These are phyloP conservation scores for Lycophotia porphyrea DNA, from an alignment of 2,888 invertebrate genomes.

Conservation along the genomic window DNA sequence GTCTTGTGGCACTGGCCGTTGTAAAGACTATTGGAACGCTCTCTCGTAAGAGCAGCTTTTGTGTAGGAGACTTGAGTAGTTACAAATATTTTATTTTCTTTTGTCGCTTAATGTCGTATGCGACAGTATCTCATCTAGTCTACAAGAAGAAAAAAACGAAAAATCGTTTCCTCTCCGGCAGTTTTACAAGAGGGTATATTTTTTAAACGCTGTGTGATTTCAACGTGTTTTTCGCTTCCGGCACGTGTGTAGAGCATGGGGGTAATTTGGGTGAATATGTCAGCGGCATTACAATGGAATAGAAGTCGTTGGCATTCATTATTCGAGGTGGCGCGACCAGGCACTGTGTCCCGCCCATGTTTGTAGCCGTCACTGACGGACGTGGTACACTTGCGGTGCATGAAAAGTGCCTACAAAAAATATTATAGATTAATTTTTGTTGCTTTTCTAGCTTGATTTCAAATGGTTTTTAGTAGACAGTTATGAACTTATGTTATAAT, in stretches of 20 bases:
- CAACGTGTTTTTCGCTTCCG: slow-evolving; percentile 51
- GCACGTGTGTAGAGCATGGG: slow-evolving; percentile 55
- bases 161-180: slow-evolving; percentile 43
- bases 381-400: slow-evolving; percentile 66
- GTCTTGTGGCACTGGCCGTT: slow-evolving; percentile 62
- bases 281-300: slow-evolving; percentile 72
- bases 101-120: slow-evolving; percentile 72
- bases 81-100: slow-evolving; percentile 75
- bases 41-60: slow-evolving; percentile 68
- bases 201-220: slow-evolving; percentile 46
- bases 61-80: slow-evolving; percentile 71
- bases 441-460: neutral
- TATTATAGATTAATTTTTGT: neutral
- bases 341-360: slow-evolving; percentile 70
- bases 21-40: slow-evolving; percentile 65
- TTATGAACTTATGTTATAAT: neutral
- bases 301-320: slow-evolving; percentile 76
- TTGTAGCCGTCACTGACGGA: slow-evolving; percentile 72
- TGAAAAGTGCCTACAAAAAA: neutral
- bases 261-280: slow-evolving; percentile 74
- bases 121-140: slow-evolving; percentile 63
- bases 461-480: neutral
- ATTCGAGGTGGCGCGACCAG: slow-evolving; percentile 70
- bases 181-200: slow-evolving; percentile 29
- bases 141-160: slow-evolving; percentile 30